Percentiles rank a stretch among this genome's conserved stretches.
Conservation (phyloP, 1,140 invertebrate genomes). For the Hypothenemus hampei region DNA sequence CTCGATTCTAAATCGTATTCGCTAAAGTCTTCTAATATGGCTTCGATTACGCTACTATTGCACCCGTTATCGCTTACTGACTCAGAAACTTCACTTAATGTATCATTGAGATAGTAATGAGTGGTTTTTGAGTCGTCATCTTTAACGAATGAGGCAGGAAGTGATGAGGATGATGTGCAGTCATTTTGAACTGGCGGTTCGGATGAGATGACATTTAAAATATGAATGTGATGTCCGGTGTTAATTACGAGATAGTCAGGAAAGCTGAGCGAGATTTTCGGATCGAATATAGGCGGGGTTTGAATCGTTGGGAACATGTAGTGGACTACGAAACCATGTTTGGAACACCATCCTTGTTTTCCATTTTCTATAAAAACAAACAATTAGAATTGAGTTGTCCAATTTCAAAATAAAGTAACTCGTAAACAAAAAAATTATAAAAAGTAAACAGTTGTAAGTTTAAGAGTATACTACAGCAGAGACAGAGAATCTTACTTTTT, state of each 20-base stretch:
- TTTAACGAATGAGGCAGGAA: constrained; percentile 5
- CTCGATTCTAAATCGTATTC: constrained; percentile 44
- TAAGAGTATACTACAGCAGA: too few species aligned
- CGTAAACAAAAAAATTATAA: background rate
- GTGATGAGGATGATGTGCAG: background rate
- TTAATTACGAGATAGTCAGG: constrained; percentile 45
- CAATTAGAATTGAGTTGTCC: too few species aligned
- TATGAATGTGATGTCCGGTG: constrained; percentile 45
- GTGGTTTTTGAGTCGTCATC: constrained; percentile 29
- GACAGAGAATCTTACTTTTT: too few species aligned
- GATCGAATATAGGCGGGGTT: constrained; percentile 39
- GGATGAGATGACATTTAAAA: constrained; percentile 37
- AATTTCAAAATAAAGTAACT: too few species aligned
- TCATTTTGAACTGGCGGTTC: constrained; percentile 23
- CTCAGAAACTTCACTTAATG: constrained; percentile 42
- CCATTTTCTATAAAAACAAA: background rate
- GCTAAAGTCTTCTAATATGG: constrained; percentile 45
- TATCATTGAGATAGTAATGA: constrained; percentile 26
- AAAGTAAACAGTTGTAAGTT: too few species aligned
- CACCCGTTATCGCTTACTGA: constrained; percentile 40
- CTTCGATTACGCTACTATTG: constrained; percentile 41
- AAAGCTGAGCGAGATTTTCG: constrained; percentile 41
- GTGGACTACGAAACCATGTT: constrained; percentile 43
- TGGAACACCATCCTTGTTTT: constrained; percentile 39
- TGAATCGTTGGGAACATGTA: constrained; percentile 42